A percentile compares a stretch with the other conserved stretches of the same genome.
Conservation (phyloP, 2,888 invertebrate genomes). For the Torymus texanus region DNA sequence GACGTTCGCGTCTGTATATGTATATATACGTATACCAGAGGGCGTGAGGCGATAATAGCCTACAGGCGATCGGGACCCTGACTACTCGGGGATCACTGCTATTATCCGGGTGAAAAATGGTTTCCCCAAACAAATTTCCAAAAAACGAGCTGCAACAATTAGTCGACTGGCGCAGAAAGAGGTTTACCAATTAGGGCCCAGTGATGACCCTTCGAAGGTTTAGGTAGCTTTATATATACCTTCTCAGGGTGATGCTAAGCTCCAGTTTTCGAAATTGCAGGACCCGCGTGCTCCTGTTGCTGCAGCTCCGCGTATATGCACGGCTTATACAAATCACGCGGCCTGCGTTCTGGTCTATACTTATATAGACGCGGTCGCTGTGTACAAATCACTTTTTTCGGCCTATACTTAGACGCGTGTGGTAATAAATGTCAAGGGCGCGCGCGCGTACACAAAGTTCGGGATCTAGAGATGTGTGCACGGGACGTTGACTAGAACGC, state of each 20-base stretch:
- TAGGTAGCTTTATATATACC: no score
- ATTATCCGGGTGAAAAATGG: conserved; percentile 73
- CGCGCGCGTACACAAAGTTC: neutral
- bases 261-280: conserved; percentile 59
- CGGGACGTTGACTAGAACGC: neutral
- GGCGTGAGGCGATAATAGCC: conserved; percentile 56
- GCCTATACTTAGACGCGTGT: conserved; percentile 65
- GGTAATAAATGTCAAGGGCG: conserved; percentile 54
- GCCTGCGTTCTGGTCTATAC: conserved; percentile 60
- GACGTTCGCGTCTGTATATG: neutral
- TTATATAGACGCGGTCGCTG: conserved; percentile 64
- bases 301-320: conserved; percentile 8
- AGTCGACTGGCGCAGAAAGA: conserved; percentile 60
- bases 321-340: conserved; percentile 65
- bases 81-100: conserved; percentile 63
- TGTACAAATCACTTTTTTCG: conserved; percentile 71
- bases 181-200: conserved; percentile 49
- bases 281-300: conserved; percentile 24
- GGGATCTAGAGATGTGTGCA: neutral
- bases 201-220: neutral
- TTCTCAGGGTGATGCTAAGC: neutral
- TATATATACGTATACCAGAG: no score
- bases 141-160: conserved; percentile 67
- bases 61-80: conserved; percentile 11
- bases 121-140: conserved; percentile 71